Percentiles rank a stretch among this genome's conserved stretches.
These are phyloP conservation scores for Heteropelma amictum DNA, from an alignment of 2,888 invertebrate genomes.

Conservation along the genomic window DNA sequence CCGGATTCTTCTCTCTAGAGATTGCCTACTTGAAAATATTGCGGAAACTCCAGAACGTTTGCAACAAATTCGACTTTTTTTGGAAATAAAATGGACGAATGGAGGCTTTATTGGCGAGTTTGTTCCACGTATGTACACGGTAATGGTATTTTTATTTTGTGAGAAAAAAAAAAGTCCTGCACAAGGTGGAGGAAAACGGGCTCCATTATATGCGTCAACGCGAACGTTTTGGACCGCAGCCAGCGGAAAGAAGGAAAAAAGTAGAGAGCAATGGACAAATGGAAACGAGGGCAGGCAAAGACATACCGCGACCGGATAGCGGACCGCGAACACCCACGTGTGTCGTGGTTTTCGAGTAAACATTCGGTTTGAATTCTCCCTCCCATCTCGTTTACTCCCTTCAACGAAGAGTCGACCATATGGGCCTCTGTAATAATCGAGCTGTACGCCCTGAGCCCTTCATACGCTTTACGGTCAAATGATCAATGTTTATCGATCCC, in stretches of 20 bases:
- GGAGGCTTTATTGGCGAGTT: background rate
- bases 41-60: too few species aligned
- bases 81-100: background rate
- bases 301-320: constrained; percentile 32
- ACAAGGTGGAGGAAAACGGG: background rate
- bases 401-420: background rate
- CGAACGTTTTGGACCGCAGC: constrained; percentile 31
- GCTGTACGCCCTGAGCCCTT: constrained; percentile 17
- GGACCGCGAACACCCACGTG: constrained; percentile 35
- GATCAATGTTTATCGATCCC: constrained; percentile 17
- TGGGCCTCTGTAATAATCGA: constrained; percentile 18
- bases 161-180: background rate
- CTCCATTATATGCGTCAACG: constrained; percentile 27
- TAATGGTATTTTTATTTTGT: constrained; percentile 8
- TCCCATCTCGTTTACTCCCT: background rate
- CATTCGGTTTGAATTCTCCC: constrained; percentile 38
- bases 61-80: too few species aligned
- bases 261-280: constrained; percentile 40
- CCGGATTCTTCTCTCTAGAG: too few species aligned
- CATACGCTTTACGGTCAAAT: constrained; percentile 25
- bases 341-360: constrained; percentile 46
- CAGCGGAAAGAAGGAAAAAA: constrained; percentile 24
- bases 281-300: constrained; percentile 48
- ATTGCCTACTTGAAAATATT: too few species aligned
- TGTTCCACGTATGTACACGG: background rate